Evolutionary conservation across 1,140 invertebrate genomes (phyloP).

Genomic region (Laupala kohalensis): DNA sequence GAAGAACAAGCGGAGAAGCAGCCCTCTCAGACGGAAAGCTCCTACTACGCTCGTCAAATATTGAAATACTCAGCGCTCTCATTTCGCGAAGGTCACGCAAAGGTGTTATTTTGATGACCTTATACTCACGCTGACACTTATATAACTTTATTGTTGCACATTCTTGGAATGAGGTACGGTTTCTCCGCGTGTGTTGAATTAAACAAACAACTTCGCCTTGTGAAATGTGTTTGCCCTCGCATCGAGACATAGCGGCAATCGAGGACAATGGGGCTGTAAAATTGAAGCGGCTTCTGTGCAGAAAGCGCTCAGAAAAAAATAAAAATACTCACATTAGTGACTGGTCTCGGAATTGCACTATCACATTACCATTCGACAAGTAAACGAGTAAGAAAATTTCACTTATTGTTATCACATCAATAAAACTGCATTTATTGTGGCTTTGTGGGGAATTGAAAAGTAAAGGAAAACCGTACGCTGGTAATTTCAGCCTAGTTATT

Average conservation of each 20-base stretch:
- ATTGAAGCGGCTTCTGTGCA: not conserved
- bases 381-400: not conserved
- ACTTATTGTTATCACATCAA: too few species aligned
- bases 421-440: too few species aligned
- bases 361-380: not conserved
- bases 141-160: not conserved
- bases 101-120: not conserved
- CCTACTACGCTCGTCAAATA: not conserved
- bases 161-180: not conserved
- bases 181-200: not conserved
- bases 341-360: not conserved
- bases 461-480: too few species aligned
- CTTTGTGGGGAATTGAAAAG: too few species aligned
- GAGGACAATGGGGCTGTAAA: not conserved
- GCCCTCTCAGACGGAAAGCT: not conserved
- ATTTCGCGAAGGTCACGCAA: not conserved
- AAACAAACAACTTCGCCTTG: not conserved
- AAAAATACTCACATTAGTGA: not conserved
- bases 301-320: not conserved
- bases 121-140: not conserved
- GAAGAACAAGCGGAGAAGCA: not conserved
- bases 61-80: not conserved
- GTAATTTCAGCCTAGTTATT: too few species aligned
- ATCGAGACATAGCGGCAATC: not conserved
- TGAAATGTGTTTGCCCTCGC: not conserved